phyloP scores from a whole-genome alignment of 2,797 vertebrate genomes.

The Anolis apletophallus region DNA sequence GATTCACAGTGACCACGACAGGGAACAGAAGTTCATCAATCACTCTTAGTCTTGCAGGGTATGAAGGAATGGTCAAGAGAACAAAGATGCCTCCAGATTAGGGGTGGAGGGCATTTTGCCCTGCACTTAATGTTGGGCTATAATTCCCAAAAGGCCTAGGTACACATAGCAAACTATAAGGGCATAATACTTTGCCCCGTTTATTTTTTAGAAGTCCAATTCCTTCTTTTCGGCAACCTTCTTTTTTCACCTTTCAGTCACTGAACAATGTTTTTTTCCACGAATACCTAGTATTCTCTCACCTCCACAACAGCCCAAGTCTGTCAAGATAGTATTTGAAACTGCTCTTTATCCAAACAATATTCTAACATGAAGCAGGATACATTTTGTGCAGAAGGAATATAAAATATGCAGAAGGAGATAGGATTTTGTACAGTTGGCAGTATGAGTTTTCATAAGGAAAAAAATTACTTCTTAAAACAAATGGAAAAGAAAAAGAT shows the following conservation, averaged over 20 bases:
- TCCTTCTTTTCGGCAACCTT: neutral
- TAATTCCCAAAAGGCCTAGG: neutral
- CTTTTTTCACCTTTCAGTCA: neutral
- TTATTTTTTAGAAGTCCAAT: neutral
- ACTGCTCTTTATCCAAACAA: neutral
- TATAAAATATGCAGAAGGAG: too few relatives aligned
- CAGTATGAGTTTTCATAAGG: too few relatives aligned
- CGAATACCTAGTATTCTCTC: neutral
- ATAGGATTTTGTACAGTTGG: too few relatives aligned
- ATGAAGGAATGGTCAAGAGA: neutral
- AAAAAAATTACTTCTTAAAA: neutral
- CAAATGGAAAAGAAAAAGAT: neutral
- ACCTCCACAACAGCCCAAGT: neutral
- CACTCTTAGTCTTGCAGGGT: neutral
- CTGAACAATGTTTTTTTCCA: too few relatives aligned
- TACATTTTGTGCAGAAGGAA: too few relatives aligned
- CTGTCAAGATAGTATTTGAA: neutral
- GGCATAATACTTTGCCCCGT: neutral
- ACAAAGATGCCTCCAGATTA: neutral
- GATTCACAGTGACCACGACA: too few relatives aligned
- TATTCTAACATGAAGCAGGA: too few relatives aligned
- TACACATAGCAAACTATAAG: neutral
- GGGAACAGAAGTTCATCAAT: neutral
- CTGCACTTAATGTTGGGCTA: neutral
- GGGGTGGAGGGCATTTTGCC: neutral